Base-by-base conservation (phyloP, 2,113 vertebrate genomes). In the Isichthys henryi region DNA sequence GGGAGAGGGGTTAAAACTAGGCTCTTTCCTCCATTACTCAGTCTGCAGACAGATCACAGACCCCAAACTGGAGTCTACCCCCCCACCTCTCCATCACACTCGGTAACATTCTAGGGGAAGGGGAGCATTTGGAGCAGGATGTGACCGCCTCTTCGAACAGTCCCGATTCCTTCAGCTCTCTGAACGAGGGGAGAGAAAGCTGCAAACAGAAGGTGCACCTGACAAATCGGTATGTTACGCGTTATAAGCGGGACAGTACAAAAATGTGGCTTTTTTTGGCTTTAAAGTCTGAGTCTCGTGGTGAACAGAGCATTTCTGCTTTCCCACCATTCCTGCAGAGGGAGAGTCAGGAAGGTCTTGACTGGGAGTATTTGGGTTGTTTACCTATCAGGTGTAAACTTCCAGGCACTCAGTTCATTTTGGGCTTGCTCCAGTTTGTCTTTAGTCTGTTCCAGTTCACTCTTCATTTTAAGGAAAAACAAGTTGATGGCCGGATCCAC, bases 371-470 rank as follows among this genome's bases (percentile, higher is more conserved):
- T 97, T 98, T 98, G 97, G 97, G 97, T 98, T 98, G 97, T 98
- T 98, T 99, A 99, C 98, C 98, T 99, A 99, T 99, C 98, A 98
- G 98, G 98, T 97, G 98, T 99, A 99, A 99, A 99, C 97, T 99
- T 99, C 98, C 98, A 99, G 98, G 98, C 98, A 99, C 98, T 99
- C 97, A 99, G 97, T 99, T 99, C 98, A 99, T 99, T 99, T 99
- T 99, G 98, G 96, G 97, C 98, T 98, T 99, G 98, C 98, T 99
- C 98, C 98, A 99, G 98, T 99, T 99, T 99, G 98, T 99, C 98
- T 98, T 99, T 99, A 97, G 98, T 99, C 98, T 98, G 98, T 98
- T 99, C 98, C 97, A 99, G 97, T 99, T 99, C 98, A 92, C 96
- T 96, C 98, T 99, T 99, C 98, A 99, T 99, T 99, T 99, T 99